Conservation (phyloP, 2,888 invertebrate genomes). For the Tetrapedia diversipes region DNA sequence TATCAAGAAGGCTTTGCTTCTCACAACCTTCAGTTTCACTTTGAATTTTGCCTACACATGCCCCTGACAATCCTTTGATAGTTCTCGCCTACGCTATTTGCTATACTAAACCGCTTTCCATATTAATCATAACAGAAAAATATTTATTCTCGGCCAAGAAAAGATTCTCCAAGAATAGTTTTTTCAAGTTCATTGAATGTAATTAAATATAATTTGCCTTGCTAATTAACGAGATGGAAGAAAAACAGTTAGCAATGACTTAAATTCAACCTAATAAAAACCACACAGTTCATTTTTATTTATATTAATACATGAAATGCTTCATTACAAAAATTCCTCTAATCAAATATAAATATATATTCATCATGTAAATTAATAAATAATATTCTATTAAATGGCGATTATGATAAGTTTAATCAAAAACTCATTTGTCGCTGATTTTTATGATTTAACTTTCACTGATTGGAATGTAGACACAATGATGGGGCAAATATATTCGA, state of each 20-base stretch:
- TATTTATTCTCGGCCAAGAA: neutral
- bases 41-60: constrained; percentile 71
- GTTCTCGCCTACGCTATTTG: constrained; percentile 57
- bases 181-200: constrained; percentile 18
- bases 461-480: constrained; percentile 2
- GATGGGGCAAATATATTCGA: neutral
- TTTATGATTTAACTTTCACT: constrained; percentile 12
- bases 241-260: constrained; percentile 5
- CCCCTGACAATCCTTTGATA: constrained; percentile 65
- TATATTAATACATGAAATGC: constrained; percentile 8
- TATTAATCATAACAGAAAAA: constrained; percentile 16
- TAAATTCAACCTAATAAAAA: constrained; percentile 17
- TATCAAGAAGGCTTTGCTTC: constrained; percentile 51
- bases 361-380: constrained; percentile 8
- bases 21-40: constrained; percentile 62
- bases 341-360: constrained; percentile 13
- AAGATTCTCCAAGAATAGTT: neutral
- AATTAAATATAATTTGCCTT: constrained; percentile 1
- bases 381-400: neutral
- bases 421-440: neutral
- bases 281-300: neutral
- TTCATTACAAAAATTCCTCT: constrained; percentile 9
- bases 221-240: neutral
- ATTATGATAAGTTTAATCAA: neutral
- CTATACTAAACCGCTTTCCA: neutral